Conservation (phyloP, 2,888 invertebrate species). For the Timema cristinae region DNA sequence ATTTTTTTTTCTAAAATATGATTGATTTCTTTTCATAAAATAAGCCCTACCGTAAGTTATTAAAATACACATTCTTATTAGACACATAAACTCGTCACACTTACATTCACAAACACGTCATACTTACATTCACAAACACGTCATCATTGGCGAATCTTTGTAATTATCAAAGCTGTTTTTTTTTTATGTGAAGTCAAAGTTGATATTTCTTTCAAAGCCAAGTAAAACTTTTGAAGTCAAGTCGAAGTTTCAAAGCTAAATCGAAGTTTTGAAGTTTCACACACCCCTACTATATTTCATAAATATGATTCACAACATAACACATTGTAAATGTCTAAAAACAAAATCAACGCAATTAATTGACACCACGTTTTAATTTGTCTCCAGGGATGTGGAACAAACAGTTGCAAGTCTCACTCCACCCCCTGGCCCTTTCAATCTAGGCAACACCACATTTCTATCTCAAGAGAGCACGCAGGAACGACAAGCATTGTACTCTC, state of each 20-base stretch:
- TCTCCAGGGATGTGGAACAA: constrained; percentile 71
- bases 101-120: not conserved
- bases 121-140: too few species aligned
- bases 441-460: constrained; percentile 80
- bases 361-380: not conserved
- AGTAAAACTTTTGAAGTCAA: not conserved
- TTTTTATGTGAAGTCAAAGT: too few species aligned
- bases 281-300: too few species aligned
- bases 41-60: too few species aligned
- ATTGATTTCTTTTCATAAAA: too few species aligned
- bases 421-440: constrained; percentile 74
- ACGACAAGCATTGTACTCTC: constrained; percentile 80
- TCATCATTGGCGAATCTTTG: not conserved
- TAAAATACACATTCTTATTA: too few species aligned
- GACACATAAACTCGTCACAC: too few species aligned
- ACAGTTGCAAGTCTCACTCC: constrained; percentile 66
- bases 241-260: not conserved
- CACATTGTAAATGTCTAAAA: too few species aligned
- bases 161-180: not conserved
- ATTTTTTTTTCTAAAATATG: too few species aligned
- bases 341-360: too few species aligned
- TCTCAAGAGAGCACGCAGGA: constrained; percentile 91
- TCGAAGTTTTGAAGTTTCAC: too few species aligned
- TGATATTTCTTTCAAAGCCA: not conserved
- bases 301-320: too few species aligned